Percentiles rank a stretch among this genome's conserved stretches.
phyloP scores from a whole-genome alignment of 1,140 invertebrate genomes.

The Diabrotica virgifera region DNA sequence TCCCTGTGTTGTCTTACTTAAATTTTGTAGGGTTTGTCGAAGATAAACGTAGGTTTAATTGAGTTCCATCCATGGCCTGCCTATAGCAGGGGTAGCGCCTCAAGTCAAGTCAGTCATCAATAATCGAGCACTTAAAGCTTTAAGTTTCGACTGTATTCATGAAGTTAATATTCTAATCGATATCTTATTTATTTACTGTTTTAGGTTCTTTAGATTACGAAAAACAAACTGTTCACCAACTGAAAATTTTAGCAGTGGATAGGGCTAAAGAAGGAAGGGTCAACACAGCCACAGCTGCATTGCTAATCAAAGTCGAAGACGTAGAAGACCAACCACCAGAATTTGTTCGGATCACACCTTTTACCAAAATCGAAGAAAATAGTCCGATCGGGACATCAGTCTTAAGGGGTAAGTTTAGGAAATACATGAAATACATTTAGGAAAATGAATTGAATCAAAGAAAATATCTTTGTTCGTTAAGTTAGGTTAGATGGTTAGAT shows the following conservation, averaged over 20 bases:
- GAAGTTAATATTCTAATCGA: not conserved
- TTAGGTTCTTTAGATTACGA: slow-evolving; percentile 76
- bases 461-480: no score
- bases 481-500: no score
- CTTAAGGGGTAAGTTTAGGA: slow-evolving; percentile 63
- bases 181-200: not conserved
- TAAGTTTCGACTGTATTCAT: not conserved
- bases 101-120: no score
- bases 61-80: no score
- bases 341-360: slow-evolving; percentile 81
- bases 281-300: slow-evolving; percentile 83
- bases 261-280: slow-evolving; percentile 75
- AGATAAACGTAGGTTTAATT: no score
- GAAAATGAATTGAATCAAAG: no score
- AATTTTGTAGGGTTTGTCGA: no score
- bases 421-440: not conserved
- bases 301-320: slow-evolving; percentile 82
- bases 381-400: slow-evolving; percentile 74
- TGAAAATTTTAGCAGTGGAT: slow-evolving; percentile 80
- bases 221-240: slow-evolving; percentile 81
- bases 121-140: not conserved
- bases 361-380: slow-evolving; percentile 85
- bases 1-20: no score
- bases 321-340: slow-evolving; percentile 89
- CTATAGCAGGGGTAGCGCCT: no score